These are phyloP conservation scores for Venusia cambrica DNA, from an alignment of 2,888 invertebrate genomes.

Conservation along the genomic window DNA sequence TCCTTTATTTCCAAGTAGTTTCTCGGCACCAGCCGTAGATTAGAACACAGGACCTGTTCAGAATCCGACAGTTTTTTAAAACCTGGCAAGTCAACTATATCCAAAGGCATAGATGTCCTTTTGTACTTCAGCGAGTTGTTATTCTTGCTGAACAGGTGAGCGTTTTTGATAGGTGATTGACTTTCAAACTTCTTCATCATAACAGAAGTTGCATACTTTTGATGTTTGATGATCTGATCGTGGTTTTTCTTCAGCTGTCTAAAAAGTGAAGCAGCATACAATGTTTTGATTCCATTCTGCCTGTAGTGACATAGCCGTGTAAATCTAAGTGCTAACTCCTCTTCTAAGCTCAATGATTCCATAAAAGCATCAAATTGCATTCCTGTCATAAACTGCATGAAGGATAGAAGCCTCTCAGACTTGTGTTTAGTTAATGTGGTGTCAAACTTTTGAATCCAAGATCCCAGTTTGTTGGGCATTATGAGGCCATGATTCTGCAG, in stretches of 20 bases:
- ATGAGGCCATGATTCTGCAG: constrained; percentile 91
- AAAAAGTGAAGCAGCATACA: constrained; percentile 84
- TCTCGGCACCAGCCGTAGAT: constrained; percentile 86
- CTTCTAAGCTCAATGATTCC: constrained; percentile 87
- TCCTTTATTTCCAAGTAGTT: constrained; percentile 90
- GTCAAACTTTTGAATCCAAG: constrained; percentile 87
- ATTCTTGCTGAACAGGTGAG: constrained; percentile 39
- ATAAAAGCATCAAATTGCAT: constrained; percentile 88
- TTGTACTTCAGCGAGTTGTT: constrained; percentile 49
- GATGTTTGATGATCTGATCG: constrained; percentile 76
- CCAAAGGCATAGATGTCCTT: constrained; percentile 69
- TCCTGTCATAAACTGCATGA: constrained; percentile 88
- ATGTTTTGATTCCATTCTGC: constrained; percentile 85
- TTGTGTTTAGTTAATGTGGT: constrained; percentile 79
- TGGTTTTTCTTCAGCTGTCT: constrained; percentile 83
- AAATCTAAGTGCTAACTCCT: constrained; percentile 84
- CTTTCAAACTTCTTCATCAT: constrained; percentile 63
- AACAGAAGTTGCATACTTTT: constrained; percentile 50
- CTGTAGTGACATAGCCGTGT: constrained; percentile 84
- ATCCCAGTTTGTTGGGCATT: constrained; percentile 84
- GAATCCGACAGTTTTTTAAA: constrained; percentile 86
- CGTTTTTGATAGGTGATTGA: constrained; percentile 53
- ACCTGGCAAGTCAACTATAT: constrained; percentile 88
- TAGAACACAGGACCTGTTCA: constrained; percentile 90
- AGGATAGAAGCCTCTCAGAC: constrained; percentile 83